These are phyloP conservation scores for Habroteleia sp. DNA, from an alignment of 2,888 invertebrate genomes.

Conservation along the genomic window DNA sequence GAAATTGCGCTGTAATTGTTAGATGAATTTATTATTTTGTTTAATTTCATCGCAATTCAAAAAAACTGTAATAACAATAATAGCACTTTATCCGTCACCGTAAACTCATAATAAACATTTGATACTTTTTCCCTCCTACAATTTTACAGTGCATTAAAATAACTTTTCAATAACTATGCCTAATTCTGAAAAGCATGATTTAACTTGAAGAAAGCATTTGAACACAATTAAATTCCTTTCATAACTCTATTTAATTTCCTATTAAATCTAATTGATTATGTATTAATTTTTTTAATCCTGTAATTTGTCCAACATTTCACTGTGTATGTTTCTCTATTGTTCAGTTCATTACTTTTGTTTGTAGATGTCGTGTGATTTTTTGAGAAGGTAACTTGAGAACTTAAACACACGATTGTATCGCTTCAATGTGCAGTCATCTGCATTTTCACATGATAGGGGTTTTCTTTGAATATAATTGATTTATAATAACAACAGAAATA, in stretches of 20 bases:
- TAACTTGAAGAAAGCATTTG: too few species aligned
- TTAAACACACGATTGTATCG: conserved; percentile 30
- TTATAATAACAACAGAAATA: conserved; percentile 5
- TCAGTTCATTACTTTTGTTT: conserved; percentile 29
- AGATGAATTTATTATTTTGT: too few species aligned
- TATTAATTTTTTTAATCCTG: conserved; percentile 9
- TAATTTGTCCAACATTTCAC: conserved; percentile 7
- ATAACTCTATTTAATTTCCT: background rate
- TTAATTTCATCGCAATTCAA: too few species aligned
- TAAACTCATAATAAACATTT: too few species aligned
- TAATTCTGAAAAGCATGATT: too few species aligned
- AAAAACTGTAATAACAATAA: too few species aligned
- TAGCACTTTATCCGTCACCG: too few species aligned
- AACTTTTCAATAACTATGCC: too few species aligned
- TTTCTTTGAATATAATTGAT: conserved; percentile 22
- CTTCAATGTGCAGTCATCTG: conserved; percentile 22
- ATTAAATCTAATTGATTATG: conserved; percentile 9
- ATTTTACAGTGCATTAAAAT: too few species aligned
- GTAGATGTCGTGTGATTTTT: conserved; percentile 22
- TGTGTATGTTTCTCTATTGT: conserved; percentile 12
- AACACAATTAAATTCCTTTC: too few species aligned
- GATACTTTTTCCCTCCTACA: too few species aligned
- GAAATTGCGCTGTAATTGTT: too few species aligned
- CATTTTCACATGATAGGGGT: conserved; percentile 29
- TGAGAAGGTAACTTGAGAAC: conserved; percentile 29